These are phyloP conservation scores for Heliconius ismenius DNA, from an alignment of 2,888 invertebrate genomes.

Conservation along the genomic window DNA sequence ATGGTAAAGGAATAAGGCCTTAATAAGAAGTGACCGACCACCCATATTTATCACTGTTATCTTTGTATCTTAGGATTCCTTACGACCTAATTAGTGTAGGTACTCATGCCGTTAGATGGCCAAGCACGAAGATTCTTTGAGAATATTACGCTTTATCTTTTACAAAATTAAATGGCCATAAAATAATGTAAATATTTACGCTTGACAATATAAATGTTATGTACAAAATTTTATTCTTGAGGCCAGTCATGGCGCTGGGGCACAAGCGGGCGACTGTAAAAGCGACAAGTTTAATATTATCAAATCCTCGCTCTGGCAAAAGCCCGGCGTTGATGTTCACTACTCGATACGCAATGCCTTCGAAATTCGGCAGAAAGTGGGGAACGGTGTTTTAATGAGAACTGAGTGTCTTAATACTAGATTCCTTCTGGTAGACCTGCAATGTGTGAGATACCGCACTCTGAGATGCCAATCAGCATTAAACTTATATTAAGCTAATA, in stretches of 20 bases:
- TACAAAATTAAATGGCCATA: background rate
- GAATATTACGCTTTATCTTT: background rate
- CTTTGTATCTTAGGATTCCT: constrained; percentile 55
- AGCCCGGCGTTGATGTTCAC: background rate
- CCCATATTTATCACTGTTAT: constrained; percentile 60
- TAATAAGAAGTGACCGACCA: constrained; percentile 49
- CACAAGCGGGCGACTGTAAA: background rate
- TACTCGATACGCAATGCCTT: background rate
- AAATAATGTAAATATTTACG: constrained; percentile 9
- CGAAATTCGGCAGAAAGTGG: background rate
- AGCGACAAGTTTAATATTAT: background rate
- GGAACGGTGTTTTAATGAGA: background rate
- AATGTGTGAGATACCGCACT: background rate
- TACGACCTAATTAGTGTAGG: constrained; percentile 69
- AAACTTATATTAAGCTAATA: background rate
- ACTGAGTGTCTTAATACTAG: background rate
- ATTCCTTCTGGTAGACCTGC: background rate
- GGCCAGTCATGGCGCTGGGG: no score
- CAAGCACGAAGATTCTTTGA: constrained; percentile 2
- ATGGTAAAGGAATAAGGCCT: constrained; percentile 12
- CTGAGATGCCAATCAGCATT: background rate
- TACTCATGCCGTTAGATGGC: constrained; percentile 54
- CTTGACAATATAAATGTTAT: background rate
- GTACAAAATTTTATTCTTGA: background rate
- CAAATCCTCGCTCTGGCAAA: background rate